Evolutionary conservation across 2,888 invertebrate species (phyloP), one percentile per base, ranked within the genome.

Genomic region (Heliconius charithonia): DNA sequence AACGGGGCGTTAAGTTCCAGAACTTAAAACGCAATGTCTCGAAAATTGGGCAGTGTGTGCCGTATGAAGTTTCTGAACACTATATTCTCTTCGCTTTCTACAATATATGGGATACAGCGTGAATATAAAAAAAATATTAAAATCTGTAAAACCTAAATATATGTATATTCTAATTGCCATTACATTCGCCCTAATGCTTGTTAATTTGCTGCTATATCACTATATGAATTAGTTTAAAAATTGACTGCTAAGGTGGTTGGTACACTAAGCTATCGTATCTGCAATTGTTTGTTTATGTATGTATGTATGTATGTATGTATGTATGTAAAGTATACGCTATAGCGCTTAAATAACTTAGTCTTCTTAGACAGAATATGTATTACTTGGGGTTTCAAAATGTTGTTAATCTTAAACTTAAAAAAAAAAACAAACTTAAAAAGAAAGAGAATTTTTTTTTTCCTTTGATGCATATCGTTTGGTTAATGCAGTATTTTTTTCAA

Each of bases 241-340:
- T 76, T 51, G 70, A 75, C 63, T 76, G 51, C 37, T 66, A 29
- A 9, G 59, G 62, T 75, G 56, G 75, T 69, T 51, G 62, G 69
- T 41, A 63, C 74, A 66, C 69, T 59, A 59, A 59, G 27, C 67
- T 76, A 74, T 63, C 10, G n/a, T 74, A 62, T 41, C 25, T 37
- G 77, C 71, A 27, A 72, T 71, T 70, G 41, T 32, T n/a, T 32
- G 16, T 66, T 6, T 69, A 51, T 79, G 25, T 76, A 79, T 65
- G 16, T 71, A 71, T 29, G 29, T 29, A 29, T 79, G 63, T 75
- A 77, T 75, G 59, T 76, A 73, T n/a, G n/a, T n/a, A n/a, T n/a
- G n/a, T n/a, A 76, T 16, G n/a, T 74, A 66, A n/a, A n/a, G n/a
- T 77, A n/a, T 67, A 73, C 41, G 78, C 81, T 81, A 80, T 63